Evolutionary conservation across 1,140 invertebrate genomes (phyloP).

Genomic region (Drosophila kurseongensis): DNA sequence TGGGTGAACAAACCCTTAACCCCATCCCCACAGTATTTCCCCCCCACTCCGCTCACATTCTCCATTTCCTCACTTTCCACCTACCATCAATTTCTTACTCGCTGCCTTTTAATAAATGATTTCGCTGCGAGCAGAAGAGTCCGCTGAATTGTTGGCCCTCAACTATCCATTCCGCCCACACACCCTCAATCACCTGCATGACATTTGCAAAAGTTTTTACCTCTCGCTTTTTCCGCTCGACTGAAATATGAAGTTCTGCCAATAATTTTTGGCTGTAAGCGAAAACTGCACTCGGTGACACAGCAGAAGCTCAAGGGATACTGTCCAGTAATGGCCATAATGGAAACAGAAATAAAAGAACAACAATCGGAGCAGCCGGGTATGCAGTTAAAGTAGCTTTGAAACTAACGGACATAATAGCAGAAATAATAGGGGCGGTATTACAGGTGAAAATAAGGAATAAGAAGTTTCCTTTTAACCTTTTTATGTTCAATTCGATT

Average conservation of each 20-base stretch:
- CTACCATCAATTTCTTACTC: slow-evolving; percentile 14
- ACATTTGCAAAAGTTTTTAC: slow-evolving; percentile 63
- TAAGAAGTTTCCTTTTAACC: too few relatives aligned
- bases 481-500: too few relatives aligned
- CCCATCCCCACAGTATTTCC: not conserved
- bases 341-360: slow-evolving; percentile 4
- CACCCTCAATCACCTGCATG: slow-evolving; percentile 42
- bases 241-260: slow-evolving; percentile 62
- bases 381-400: not conserved
- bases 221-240: slow-evolving; percentile 41
- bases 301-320: slow-evolving; percentile 27
- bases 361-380: not conserved
- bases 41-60: not conserved
- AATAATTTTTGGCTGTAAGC: slow-evolving; percentile 46
- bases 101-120: slow-evolving; percentile 28
- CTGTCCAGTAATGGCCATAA: slow-evolving; percentile 8
- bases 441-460: too few relatives aligned
- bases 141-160: slow-evolving; percentile 14
- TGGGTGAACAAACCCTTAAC: not conserved
- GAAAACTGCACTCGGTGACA: slow-evolving; percentile 45
- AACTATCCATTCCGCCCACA: slow-evolving; percentile 6
- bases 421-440: too few relatives aligned
- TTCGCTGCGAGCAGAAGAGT: slow-evolving; percentile 4
- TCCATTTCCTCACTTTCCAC: slow-evolving; percentile 4
- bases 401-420: too few relatives aligned